phyloP scores from a whole-genome alignment of 2,888 invertebrate species.

The Latrodectus elegans region DNA sequence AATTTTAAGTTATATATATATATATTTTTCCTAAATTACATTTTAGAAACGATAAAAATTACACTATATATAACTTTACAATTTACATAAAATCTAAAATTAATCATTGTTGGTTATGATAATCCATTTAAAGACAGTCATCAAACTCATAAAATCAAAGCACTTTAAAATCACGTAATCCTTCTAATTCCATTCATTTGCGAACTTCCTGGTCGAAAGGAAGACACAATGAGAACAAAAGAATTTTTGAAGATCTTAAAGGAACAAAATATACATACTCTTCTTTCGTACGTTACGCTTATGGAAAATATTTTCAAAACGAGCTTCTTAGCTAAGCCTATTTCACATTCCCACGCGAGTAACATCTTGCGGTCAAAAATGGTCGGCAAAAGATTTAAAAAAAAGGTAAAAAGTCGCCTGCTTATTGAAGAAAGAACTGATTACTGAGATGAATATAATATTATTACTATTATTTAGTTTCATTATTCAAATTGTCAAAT shows the following conservation, averaged over 20 bases:
- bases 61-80: no score
- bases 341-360: conserved; percentile 19
- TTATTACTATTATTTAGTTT: neutral
- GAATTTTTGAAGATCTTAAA: conserved; percentile 22
- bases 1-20: no score
- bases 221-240: conserved; percentile 7
- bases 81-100: no score
- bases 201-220: conserved; percentile 41
- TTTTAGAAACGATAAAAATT: no score
- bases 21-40: no score
- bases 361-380: conserved; percentile 32
- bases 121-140: neutral
- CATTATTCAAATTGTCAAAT: neutral
- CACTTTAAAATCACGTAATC: conserved; percentile 8
- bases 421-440: neutral
- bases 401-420: neutral
- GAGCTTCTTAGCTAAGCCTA: neutral
- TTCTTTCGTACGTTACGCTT: conserved; percentile 12
- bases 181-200: conserved; percentile 21
- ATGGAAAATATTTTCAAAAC: neutral
- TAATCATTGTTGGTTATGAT: neutral
- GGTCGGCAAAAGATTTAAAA: neutral
- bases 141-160: neutral
- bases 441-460: neutral
- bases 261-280: conserved; percentile 44